Conservation (phyloP, 1,140 invertebrate species). For the Oscheius sp. region DNA sequence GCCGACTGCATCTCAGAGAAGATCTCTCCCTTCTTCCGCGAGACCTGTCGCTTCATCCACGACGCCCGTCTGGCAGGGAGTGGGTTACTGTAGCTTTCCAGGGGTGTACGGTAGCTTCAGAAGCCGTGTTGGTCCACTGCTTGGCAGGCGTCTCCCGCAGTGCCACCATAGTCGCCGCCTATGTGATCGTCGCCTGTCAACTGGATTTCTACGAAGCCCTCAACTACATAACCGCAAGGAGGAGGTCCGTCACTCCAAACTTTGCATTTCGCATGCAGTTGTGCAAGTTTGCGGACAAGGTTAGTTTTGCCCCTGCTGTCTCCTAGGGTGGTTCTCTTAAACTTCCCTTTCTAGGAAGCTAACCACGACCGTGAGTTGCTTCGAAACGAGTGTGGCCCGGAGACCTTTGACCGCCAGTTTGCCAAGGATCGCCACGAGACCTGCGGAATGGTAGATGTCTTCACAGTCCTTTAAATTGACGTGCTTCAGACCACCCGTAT, state of each 20-base stretch:
- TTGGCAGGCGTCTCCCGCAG: conserved; percentile 96
- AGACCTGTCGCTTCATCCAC: conserved; percentile 16
- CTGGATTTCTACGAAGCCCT: conserved; percentile 84
- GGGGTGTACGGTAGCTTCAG: conserved; percentile 8
- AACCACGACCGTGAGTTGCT: too few relatives aligned
- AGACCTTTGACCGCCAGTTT: too few relatives aligned
- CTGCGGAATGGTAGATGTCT: too few relatives aligned
- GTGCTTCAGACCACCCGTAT: too few relatives aligned
- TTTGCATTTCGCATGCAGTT: conserved; percentile 43
- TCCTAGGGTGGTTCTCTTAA: neutral
- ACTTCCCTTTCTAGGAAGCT: neutral
- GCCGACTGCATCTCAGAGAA: neutral
- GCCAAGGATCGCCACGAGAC: too few relatives aligned
- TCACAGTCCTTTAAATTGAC: too few relatives aligned
- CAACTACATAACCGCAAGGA: conserved; percentile 80
- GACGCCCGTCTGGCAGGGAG: neutral
- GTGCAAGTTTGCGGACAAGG: conserved; percentile 10
- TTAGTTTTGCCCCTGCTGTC: neutral
- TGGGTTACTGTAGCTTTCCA: neutral
- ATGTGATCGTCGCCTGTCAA: conserved; percentile 92
- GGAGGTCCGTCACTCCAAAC: conserved; percentile 89
- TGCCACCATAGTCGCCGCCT: conserved; percentile 92
- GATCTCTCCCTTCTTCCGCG: neutral
- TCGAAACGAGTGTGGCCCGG: too few relatives aligned
- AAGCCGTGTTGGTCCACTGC: conserved; percentile 79